Conservation (phyloP, 2,888 invertebrate species). For the Polyploca ridens region DNA sequence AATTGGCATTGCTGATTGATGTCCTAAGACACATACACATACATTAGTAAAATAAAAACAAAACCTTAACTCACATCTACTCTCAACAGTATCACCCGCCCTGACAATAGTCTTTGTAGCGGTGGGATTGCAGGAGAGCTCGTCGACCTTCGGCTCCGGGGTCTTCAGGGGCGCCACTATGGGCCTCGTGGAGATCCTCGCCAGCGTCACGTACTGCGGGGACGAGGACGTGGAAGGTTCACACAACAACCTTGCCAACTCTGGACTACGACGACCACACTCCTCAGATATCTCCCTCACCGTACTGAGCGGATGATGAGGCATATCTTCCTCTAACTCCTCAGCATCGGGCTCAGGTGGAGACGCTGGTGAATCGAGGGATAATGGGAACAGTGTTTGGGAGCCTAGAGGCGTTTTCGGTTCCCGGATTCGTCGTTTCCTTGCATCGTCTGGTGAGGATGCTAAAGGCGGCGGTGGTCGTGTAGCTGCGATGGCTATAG, state of each 20-base stretch:
- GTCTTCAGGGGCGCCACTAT: constrained; percentile 18
- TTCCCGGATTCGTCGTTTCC: constrained; percentile 30
- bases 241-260: not conserved
- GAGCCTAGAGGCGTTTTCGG: constrained; percentile 84
- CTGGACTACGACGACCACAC: constrained; percentile 21
- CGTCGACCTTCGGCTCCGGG: constrained; percentile 35
- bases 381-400: constrained; percentile 88
- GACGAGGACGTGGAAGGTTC: constrained; percentile 43
- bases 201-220: constrained; percentile 82
- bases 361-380: constrained; percentile 87
- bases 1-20: too few species aligned
- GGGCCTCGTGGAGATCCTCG: constrained; percentile 37
- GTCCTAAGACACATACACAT: too few species aligned
- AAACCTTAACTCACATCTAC: constrained; percentile 40
- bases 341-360: constrained; percentile 78
- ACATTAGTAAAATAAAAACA: not conserved
- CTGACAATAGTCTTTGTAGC: constrained; percentile 69
- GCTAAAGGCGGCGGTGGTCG: constrained; percentile 36
- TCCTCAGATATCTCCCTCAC: constrained; percentile 73
- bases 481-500: constrained; percentile 84
- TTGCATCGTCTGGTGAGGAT: constrained; percentile 55
- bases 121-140: constrained; percentile 68
- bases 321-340: constrained; percentile 55
- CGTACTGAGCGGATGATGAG: constrained; percentile 56
- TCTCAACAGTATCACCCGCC: constrained; percentile 41